Percentiles rank a stretch among this genome's conserved stretches.
Conservation (phyloP, 2,797 vertebrate genomes). For the Holocentrus rufus region DNA sequence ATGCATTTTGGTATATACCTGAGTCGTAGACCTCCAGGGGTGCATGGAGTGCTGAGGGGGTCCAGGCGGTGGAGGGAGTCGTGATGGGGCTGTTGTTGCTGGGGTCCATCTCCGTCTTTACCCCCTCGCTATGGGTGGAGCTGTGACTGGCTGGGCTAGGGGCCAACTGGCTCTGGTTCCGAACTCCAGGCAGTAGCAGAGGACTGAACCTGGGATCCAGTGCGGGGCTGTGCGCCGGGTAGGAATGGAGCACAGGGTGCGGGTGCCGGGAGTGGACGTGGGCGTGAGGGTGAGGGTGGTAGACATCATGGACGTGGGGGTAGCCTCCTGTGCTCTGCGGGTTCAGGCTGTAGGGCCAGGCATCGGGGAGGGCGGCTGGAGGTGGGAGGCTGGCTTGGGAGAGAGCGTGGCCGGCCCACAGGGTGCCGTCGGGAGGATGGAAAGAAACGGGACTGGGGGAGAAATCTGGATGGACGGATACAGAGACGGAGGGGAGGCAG, state of each 20-base stretch:
- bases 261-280: conserved; percentile 84
- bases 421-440: conserved; percentile 83
- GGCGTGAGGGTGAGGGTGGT: conserved; percentile 85
- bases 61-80: conserved; percentile 87
- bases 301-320: conserved; percentile 91
- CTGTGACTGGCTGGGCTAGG: conserved; percentile 84
- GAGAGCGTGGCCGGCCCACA: conserved; percentile 90
- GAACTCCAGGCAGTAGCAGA: conserved; percentile 88
- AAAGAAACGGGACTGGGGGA: conserved; percentile 86
- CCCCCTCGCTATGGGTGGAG: conserved; percentile 83
- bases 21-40: conserved; percentile 93
- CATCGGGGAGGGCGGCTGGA: conserved; percentile 83
- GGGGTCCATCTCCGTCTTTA: conserved; percentile 88
- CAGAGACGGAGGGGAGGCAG: conserved; percentile 84
- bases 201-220: conserved; percentile 91
- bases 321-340: conserved; percentile 89
- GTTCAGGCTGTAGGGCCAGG: conserved; percentile 93
- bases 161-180: conserved; percentile 77
- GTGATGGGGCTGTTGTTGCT: conserved; percentile 74
- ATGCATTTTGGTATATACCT: conserved; percentile 81
- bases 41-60: conserved; percentile 88
- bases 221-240: conserved; percentile 81
- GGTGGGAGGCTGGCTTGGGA: conserved; percentile 87
- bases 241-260: conserved; percentile 86
- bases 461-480: conserved; percentile 90